Base-by-base conservation (phyloP, 2,113 vertebrate species). In the Mesembrinibis cayennensis region DNA sequence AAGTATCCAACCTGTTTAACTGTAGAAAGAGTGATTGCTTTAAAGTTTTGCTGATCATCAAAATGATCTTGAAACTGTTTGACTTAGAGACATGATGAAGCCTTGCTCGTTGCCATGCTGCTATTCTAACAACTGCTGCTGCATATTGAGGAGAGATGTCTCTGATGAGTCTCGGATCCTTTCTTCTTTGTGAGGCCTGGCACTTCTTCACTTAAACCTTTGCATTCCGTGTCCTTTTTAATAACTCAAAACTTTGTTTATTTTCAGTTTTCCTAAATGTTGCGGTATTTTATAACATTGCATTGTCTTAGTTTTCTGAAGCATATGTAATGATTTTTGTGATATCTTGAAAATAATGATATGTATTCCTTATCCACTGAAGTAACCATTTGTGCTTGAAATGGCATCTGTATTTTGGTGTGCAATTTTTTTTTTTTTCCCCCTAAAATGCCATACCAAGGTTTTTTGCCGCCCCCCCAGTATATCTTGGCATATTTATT, bases 21-120 rank as follows among this genome's bases (percentile, higher is more conserved):
- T 72, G 61, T 56, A 36, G 47, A 56, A 77, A 23, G 38, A 58
- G 25, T 13, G 34, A 49, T n/a, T 61, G 36, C 40, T 90, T 52
- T 69, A 14, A 91, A 82, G 30, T 67, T 69, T 61, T 87, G 44
- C 52, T 69, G 47, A n/a, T 93, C 2, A 3, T 82, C 78, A 65
- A 10, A 81, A 72, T 45, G 18, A 9, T 84, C 50, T 67, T 81
- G 49, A 16, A 66, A 20, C 30, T 49, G n/a, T 52, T 47, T 89
- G 80, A 47, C 13, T 26, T 59, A 3, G 19, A 53, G 50, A n/a
- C 10, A 1, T 9, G 23, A 30, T 38, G 56, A 67, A 87, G 25
- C 40, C 22, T 73, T 78, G 36, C 49, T 81, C 0, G 0, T 45
- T 55, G 50, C 34, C 0, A 0, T 65, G 55, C 63, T 93, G 53